These are phyloP conservation scores for Diceros bicornis DNA, from an alignment of 2,797 vertebrate genomes.

Conservation along the genomic window DNA sequence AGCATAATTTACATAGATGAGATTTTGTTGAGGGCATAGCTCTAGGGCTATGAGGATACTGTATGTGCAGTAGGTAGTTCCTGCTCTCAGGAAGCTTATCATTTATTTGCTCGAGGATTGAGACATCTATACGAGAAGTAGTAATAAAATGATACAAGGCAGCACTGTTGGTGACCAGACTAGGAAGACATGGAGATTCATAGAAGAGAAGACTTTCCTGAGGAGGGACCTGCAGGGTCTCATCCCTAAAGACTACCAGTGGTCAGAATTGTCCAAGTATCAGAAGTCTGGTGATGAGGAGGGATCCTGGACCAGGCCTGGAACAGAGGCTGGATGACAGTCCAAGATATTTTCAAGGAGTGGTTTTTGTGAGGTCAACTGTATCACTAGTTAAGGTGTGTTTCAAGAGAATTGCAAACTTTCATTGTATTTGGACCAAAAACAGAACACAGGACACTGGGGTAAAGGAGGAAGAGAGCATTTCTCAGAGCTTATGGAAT, in stretches of 20 bases:
- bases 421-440: background rate
- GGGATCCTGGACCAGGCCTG: background rate
- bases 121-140: background rate
- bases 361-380: background rate
- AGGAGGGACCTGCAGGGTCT: background rate
- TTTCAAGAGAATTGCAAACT: conserved; percentile 8
- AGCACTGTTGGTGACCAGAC: background rate
- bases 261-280: background rate
- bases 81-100: background rate
- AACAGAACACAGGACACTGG: background rate
- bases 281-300: background rate
- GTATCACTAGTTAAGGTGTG: background rate
- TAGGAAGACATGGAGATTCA: background rate
- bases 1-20: background rate
- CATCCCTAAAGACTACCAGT: background rate
- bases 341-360: background rate
- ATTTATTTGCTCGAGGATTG: background rate
- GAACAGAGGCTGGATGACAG: background rate
- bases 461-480: background rate
- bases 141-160: background rate
- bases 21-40: background rate
- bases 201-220: background rate
- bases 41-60: background rate
- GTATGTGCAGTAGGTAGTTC: background rate
- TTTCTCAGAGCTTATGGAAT: background rate